Conservation (phyloP, 2,888 invertebrate species). For the Tinea trinotella region DNA sequence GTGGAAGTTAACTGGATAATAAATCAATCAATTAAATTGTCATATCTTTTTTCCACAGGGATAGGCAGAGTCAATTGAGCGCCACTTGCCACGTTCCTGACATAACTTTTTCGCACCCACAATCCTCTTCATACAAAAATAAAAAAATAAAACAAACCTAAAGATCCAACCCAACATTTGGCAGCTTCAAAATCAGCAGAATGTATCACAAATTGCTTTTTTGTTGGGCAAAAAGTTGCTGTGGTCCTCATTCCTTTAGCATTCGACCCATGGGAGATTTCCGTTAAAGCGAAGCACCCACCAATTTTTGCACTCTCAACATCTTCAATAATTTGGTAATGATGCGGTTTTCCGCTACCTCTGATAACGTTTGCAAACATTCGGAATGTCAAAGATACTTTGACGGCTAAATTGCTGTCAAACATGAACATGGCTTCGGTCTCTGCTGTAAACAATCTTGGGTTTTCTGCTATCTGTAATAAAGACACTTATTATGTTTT, state of each 20-base stretch:
- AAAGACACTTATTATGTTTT: too few relatives aligned
- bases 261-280: constrained; percentile 93
- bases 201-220: constrained; percentile 84
- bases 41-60: too few relatives aligned
- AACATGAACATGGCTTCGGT: constrained; percentile 71
- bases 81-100: too few relatives aligned
- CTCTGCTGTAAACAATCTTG: constrained; percentile 60
- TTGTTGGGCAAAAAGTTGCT: constrained; percentile 83
- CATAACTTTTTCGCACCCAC: too few relatives aligned
- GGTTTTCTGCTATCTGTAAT: constrained; percentile 59
- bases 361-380: constrained; percentile 78
- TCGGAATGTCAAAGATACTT: constrained; percentile 75
- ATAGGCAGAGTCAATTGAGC: too few relatives aligned
- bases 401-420: constrained; percentile 76
- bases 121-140: too few relatives aligned
- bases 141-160: constrained; percentile 59
- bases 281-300: constrained; percentile 86
- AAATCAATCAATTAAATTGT: too few relatives aligned
- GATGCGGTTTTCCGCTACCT: constrained; percentile 76
- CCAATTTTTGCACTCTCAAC: constrained; percentile 44
- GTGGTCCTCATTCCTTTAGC: constrained; percentile 89
- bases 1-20: too few relatives aligned
- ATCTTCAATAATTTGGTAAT: constrained; percentile 67
- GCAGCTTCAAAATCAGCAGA: constrained; percentile 92
- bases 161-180: constrained; percentile 91